These are phyloP conservation scores for Papilio polyxenes DNA, from an alignment of 1,140 invertebrate genomes.

Conservation along the genomic window DNA sequence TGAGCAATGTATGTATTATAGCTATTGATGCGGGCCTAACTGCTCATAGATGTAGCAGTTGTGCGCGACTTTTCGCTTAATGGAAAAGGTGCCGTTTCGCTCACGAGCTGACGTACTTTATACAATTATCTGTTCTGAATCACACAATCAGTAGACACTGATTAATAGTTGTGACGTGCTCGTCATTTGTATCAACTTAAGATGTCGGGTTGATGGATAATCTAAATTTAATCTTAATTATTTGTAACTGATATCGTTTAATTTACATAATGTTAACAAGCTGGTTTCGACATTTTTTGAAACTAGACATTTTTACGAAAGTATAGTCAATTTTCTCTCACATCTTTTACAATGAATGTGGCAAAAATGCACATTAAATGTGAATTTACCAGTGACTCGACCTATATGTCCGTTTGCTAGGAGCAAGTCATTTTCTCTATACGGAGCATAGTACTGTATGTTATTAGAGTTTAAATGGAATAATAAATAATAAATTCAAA, in stretches of 20 bases:
- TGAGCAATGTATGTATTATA: too few relatives aligned
- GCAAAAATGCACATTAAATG: background rate
- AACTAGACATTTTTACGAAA: too few relatives aligned
- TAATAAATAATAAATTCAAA: too few relatives aligned
- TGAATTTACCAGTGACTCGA: background rate
- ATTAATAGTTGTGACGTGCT: conserved; percentile 28
- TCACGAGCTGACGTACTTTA: conserved; percentile 15
- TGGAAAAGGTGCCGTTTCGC: background rate
- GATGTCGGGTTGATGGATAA: background rate
- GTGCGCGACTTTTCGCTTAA: background rate
- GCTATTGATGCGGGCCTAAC: too few relatives aligned
- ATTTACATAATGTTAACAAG: too few relatives aligned
- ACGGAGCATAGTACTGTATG: background rate
- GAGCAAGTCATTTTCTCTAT: background rate
- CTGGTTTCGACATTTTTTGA: too few relatives aligned
- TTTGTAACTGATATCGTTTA: background rate
- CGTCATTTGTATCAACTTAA: conserved; percentile 13
- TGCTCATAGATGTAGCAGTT: background rate
- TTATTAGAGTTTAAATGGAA: too few relatives aligned
- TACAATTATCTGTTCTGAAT: conserved; percentile 17
- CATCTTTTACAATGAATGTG: background rate
- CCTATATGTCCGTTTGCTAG: background rate
- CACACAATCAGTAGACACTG: conserved; percentile 4
- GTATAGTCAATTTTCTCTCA: background rate
- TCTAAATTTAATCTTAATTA: background rate